phyloP scores from a whole-genome alignment of 2,113 vertebrate genomes.

The Psilopsiagon aurifrons region DNA sequence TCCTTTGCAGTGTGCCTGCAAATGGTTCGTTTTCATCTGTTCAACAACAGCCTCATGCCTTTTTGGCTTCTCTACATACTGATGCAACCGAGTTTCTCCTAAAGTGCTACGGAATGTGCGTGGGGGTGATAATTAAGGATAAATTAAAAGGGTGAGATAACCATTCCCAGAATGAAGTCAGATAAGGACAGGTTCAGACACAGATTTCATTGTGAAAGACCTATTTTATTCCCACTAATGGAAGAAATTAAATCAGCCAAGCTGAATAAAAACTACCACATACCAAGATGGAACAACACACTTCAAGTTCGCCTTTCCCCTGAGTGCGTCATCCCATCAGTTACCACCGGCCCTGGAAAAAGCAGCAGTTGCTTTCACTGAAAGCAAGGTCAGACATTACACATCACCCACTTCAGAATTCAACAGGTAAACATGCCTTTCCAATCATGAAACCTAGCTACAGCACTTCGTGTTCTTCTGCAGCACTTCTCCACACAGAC shows the following conservation, averaged over 20 bases:
- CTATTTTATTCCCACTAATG: constrained; percentile 29
- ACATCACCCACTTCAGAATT: not conserved
- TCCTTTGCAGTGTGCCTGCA: not conserved
- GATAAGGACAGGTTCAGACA: not conserved
- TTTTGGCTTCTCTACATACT: not conserved
- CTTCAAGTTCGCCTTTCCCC: not conserved
- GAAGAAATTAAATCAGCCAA: constrained; percentile 35
- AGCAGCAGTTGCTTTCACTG: rapidly evolving
- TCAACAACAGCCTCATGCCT: not conserved
- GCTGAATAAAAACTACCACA: constrained; percentile 36
- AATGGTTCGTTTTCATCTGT: not conserved
- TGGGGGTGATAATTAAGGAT: not conserved
- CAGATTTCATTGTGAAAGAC: constrained; percentile 32
- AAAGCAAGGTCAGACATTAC: not conserved
- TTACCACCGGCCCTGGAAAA: not conserved
- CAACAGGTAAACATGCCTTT: not conserved
- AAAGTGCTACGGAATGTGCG: not conserved
- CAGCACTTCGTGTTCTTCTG: not conserved
- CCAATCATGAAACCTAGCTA: rapidly evolving
- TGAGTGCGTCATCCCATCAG: not conserved
- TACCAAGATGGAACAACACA: not conserved
- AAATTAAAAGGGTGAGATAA: constrained; percentile 42
- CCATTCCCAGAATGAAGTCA: constrained; percentile 13
- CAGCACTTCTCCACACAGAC: not conserved
- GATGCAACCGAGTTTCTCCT: not conserved